Base-by-base conservation (phyloP, 2,888 invertebrate species). In the Teinopalpus imperialis region DNA sequence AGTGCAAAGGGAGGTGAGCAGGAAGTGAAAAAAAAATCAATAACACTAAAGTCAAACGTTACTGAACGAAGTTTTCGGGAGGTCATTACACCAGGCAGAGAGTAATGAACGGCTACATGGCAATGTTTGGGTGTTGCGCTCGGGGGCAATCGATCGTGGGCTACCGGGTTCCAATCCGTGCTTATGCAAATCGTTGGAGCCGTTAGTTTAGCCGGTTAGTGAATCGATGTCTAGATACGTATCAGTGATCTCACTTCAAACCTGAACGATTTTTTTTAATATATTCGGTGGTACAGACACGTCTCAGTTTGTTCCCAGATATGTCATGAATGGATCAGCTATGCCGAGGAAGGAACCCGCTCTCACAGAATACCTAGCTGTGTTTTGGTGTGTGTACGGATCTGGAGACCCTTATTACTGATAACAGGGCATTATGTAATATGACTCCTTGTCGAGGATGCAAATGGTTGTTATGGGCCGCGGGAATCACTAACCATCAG, bases 51-150 rank as follows among this genome's bases (percentile, higher is more conserved):
- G 8, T 29, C 35, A 34, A 16, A 27, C 32, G 48, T 37, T 27
- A 44, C 39, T 46, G 43, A 27, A 44, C 44, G 43, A 31, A 45
- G 29, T 44, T 40, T 49, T 45, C 26, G 30, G 20, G 34, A 24
- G 49, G 43, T 44, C 40, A 49, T 49, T 41, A 40, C 39, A 10
- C 43, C 36, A 41, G 4, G 40, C 27, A 2, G 44, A 32, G 49
- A 45, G 39, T 39, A 49, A 49, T 44, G 49, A 40, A 44, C 40
- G 43, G 23, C 39, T 30, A 31, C 35, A 36, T 39, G 34, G 16
- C 41, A 47, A 42, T 47, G 47, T 42, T 46, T 47, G 47, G 42
- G 47, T 42, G 41, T 27, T 46, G 30, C 26, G 46, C 40, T 29
- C 29, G 40, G 39, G 35, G 32, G 46, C 45, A 39, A 45, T 39